Base-by-base conservation (phyloP, 1,140 invertebrate genomes). In the Piezodorus guildinii region DNA sequence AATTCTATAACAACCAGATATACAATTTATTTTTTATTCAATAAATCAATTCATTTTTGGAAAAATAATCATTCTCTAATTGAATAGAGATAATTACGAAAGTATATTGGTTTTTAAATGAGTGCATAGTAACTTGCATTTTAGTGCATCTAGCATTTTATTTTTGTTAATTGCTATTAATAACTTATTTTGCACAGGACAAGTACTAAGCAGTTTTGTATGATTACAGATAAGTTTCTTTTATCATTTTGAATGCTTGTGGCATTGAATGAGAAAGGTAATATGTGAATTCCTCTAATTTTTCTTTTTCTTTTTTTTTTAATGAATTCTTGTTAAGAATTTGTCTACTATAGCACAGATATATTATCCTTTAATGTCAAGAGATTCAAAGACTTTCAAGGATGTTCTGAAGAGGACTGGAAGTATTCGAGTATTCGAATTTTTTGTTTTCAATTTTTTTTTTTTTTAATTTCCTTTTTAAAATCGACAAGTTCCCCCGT, bases 71-170 rank as follows among this genome's bases (percentile, higher is more conserved):
- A n/a, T n/a, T n/a, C n/a, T n/a, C n/a, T 39, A 39, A 39, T 39
- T 39, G 6, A 1, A 39, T 39, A 10, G 9, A 10, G 9, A 39
- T 39, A 39, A 39, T 10, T 39, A 39, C 12, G 2, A 39, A 39
- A 39, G 34, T 56, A 56, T 56, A 23, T 56, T 56, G 52, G 52
- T 56, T 56, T 25, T 56, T 23, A 23, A 56, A 56, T 21, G 52
- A 56, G 52, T 56, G 52, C 52, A 56, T 56, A 56, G 52, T 23
- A 56, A 23, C 23, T 56, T 56, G 52, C 52, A 56, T 56, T 56
- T 56, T 56, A 56, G 52, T 56, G 52, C 52, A 56, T 56, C 52
- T 56, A 56, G 52, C 52, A 56, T 56, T 56, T 56, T 56, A 56
- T 23, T 56, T 56, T 56, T 56, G 52, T 56, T 56, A 23, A 56